Evolutionary conservation across 2,888 invertebrate genomes (phyloP), one percentile per base, ranked within the genome.

Genomic region (Girardia tigrina): DNA sequence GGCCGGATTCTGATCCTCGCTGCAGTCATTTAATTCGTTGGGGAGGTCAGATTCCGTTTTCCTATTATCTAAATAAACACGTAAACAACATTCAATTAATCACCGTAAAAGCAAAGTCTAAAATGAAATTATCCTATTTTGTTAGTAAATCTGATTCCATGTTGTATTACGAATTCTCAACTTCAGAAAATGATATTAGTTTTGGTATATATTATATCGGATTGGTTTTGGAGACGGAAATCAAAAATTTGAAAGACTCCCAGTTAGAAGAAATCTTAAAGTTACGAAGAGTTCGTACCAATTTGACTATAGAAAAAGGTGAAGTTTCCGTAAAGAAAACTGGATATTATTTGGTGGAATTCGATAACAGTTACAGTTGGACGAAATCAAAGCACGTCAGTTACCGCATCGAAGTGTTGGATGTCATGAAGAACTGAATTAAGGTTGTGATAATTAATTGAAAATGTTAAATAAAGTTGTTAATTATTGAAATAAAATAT

Each of bases 1-100:
- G 81, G 73, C 79, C 80, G 6, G 80, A 81, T 78, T 81, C 82
- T 0, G 79, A 81, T 75, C 80, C 80, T 0, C 78, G 77, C 72
- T 82, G 82, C 79, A 28, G 29, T 29, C 26, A 28, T 20, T 75
- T 74, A 28, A 74, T 75, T 36, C 74, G 74, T 28, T 75, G 29
- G 20, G 75, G 75, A 23, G 75, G 75, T 20, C 12, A 29, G 2
- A 28, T 75, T 28, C 75, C 75, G 1, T 20, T 20, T 20, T 4
- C 26, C n/a, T 75, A 8, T 29, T 75, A 28, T 29, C 23, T 75
- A 23, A 26, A 75, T 20, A 74, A 28, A 8, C 23, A 73, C 20
- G 27, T 56, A 27, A 70, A 29, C 1, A 42, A 72, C 70, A 12
- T 16, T 26, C 27, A n/a, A 26, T 4, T 16, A 28, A 26, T 27